Conservation (phyloP, 2,113 vertebrate genomes). For the Oryzias javanicus region DNA sequence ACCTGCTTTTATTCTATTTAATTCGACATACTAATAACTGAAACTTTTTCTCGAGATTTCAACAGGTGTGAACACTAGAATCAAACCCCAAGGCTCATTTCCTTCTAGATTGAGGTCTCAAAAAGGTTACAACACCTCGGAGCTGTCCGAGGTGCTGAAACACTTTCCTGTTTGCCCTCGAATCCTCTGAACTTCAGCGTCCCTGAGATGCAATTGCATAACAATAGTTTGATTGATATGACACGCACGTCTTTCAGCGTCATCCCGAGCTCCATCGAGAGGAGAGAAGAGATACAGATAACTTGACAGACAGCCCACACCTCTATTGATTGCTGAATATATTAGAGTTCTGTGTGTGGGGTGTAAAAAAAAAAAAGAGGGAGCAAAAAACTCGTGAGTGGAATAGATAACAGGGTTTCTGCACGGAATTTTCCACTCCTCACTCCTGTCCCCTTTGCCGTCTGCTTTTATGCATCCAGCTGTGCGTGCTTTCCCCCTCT, state of each 20-base stretch:
- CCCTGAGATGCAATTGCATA: slow-evolving; percentile 15
- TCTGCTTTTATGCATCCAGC: slow-evolving; percentile 9
- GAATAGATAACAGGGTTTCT: slow-evolving; percentile 59
- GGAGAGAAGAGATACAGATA: slow-evolving; percentile 22
- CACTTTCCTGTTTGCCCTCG: slow-evolving; percentile 3
- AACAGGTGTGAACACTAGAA: neutral
- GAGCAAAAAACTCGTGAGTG: slow-evolving; percentile 48
- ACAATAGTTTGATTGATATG: slow-evolving; percentile 51
- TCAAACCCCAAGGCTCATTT: neutral
- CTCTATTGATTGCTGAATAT: slow-evolving; percentile 59
- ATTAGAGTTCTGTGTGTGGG: slow-evolving; percentile 52
- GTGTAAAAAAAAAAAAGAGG: slow-evolving; percentile 2
- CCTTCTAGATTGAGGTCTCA: no score
- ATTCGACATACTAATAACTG: no score
- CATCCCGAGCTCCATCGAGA: slow-evolving; percentile 28
- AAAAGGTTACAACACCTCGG: neutral
- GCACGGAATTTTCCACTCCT: slow-evolving; percentile 66
- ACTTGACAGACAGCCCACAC: slow-evolving; percentile 39
- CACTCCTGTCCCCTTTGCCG: neutral
- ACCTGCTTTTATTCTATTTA: no score
- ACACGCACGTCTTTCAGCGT: slow-evolving; percentile 41
- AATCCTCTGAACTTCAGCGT: neutral
- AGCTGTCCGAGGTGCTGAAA: slow-evolving; percentile 64
- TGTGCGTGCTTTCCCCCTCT: neutral
- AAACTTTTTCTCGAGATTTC: no score